Evolutionary conservation across 1,140 invertebrate genomes (phyloP).

Genomic region (Globodera rostochiensis): DNA sequence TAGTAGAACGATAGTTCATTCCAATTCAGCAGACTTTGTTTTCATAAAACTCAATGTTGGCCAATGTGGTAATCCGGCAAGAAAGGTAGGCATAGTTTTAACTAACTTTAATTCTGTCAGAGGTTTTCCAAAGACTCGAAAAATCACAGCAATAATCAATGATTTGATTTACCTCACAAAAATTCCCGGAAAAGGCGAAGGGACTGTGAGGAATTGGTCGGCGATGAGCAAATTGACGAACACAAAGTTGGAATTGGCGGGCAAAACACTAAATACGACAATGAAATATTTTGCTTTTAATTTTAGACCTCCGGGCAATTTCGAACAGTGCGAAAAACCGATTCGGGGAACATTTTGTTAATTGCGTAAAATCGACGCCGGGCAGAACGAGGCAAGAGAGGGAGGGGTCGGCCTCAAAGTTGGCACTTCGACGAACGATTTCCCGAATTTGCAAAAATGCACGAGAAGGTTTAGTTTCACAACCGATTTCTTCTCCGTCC

Average conservation of each 20-base stretch:
- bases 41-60: not conserved
- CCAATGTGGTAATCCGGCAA: not conserved
- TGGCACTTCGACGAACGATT: constrained; percentile 23
- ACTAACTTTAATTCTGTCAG: not conserved
- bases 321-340: not conserved
- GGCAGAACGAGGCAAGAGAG: constrained; percentile 34
- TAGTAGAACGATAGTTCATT: not conserved
- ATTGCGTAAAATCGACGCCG: constrained; percentile 28
- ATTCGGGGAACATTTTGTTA: constrained; percentile 1
- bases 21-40: not conserved
- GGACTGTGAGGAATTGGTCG: not conserved
- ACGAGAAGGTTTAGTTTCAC: constrained; percentile 19
- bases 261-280: constrained; percentile 1
- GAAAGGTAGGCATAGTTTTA: not conserved
- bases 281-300: not conserved
- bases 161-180: constrained; percentile 5
- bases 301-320: not conserved
- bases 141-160: no score
- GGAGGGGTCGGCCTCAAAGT: constrained; percentile 11
- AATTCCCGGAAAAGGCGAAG: constrained; percentile 10
- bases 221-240: constrained; percentile 19
- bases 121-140: not conserved
- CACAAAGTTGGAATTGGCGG: constrained; percentile 22
- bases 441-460: constrained; percentile 33
- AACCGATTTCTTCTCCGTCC: constrained; percentile 15